These are phyloP conservation scores for Sarcoramphus papa DNA, from an alignment of 2,797 vertebrate genomes.

Conservation along the genomic window DNA sequence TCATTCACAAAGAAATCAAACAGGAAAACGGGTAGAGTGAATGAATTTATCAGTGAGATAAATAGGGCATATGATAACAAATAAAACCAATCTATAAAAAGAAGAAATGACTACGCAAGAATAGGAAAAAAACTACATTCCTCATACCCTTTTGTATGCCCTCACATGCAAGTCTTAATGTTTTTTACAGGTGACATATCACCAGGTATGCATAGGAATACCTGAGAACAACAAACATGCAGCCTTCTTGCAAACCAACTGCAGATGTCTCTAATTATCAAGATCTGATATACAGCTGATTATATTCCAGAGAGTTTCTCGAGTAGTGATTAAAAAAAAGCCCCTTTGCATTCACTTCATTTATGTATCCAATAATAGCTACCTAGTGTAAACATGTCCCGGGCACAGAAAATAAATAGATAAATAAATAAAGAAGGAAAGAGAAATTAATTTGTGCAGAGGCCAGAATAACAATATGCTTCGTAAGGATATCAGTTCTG, in stretches of 20 bases:
- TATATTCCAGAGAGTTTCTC: not conserved
- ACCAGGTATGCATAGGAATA: not conserved
- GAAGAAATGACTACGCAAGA: not conserved
- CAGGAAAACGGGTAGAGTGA: not conserved
- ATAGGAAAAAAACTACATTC: not conserved
- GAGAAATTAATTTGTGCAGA: not conserved
- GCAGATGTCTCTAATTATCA: not conserved
- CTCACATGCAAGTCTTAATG: not conserved
- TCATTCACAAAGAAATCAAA: not conserved
- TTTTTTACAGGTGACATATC: not conserved
- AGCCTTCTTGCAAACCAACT: not conserved
- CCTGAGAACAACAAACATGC: not conserved
- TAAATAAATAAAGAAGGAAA: not conserved
- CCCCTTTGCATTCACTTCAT: not conserved
- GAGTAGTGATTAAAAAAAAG: not conserved
- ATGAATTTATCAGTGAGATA: not conserved
- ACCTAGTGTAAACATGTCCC: not conserved
- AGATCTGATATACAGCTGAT: not conserved
- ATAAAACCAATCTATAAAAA: not conserved
- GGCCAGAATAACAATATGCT: not conserved
- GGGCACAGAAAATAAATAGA: not conserved
- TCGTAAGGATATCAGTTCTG: not conserved
- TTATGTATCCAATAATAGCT: not conserved
- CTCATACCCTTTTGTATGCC: not conserved
- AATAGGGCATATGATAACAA: not conserved